Evolutionary conservation across 2,888 invertebrate genomes (phyloP).

Genomic region (Plutella xylostella): DNA sequence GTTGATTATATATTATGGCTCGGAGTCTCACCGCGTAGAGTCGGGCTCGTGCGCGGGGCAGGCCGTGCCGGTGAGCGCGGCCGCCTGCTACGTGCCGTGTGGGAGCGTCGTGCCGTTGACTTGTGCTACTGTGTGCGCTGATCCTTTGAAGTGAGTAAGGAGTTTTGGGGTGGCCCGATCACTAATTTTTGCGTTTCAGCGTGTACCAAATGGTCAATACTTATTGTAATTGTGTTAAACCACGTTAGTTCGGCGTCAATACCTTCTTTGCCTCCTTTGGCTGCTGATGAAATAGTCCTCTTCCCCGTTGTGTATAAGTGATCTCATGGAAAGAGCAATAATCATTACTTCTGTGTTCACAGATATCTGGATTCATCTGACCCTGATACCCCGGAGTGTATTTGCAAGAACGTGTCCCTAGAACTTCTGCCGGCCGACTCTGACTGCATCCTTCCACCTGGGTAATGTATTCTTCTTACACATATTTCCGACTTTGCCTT

Average conservation of each 20-base stretch:
- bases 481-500: too few species aligned
- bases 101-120: constrained; percentile 28
- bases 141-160: constrained; percentile 55
- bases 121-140: constrained; percentile 42
- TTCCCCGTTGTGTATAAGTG: too few species aligned
- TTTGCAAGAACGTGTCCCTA: constrained; percentile 49
- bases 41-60: constrained; percentile 53
- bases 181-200: too few species aligned
- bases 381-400: constrained; percentile 48
- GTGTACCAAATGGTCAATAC: too few species aligned
- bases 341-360: constrained; percentile 13
- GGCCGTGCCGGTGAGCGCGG: constrained; percentile 44
- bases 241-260: too few species aligned
- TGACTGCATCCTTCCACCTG: constrained; percentile 52
- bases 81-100: constrained; percentile 42
- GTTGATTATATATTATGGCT: constrained; percentile 57
- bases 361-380: constrained; percentile 52
- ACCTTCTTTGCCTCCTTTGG: too few species aligned
- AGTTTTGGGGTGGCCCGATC: too few species aligned
- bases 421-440: constrained; percentile 53
- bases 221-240: too few species aligned
- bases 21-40: constrained; percentile 50
- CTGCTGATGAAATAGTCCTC: too few species aligned
- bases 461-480: too few species aligned
- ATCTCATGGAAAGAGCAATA: not conserved